Evolutionary conservation across 2,888 invertebrate genomes (phyloP).

Genomic region (Anticlea derivata): DNA sequence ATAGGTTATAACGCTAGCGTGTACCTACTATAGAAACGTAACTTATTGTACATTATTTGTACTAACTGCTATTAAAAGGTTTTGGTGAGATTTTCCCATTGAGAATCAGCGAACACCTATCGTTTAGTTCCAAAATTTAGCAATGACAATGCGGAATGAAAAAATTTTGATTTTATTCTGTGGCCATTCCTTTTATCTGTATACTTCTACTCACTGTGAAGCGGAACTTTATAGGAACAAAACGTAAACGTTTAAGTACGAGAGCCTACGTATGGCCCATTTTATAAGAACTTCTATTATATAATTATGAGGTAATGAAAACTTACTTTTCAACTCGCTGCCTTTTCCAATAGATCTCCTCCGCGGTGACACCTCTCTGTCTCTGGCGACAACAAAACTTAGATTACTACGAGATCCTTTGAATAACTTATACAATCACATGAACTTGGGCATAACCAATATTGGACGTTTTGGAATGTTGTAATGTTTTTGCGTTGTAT

Average conservation of each 20-base stretch:
- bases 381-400: constrained; percentile 85
- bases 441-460: constrained; percentile 26
- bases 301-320: constrained; percentile 21
- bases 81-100: constrained; percentile 5
- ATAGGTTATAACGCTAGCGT: not conserved
- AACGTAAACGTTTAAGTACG: too few relatives aligned
- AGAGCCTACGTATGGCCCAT: too few relatives aligned
- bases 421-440: constrained; percentile 35
- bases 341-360: constrained; percentile 78
- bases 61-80: too few relatives aligned
- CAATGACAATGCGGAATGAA: not conserved
- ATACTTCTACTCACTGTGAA: too few relatives aligned
- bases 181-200: too few relatives aligned
- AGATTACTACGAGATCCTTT: constrained; percentile 54
- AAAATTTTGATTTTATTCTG: not conserved
- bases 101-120: constrained; percentile 6
- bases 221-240: too few relatives aligned
- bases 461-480: constrained; percentile 14
- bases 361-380: constrained; percentile 85
- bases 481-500: constrained; percentile 6
- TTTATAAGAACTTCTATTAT: not conserved
- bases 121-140: constrained; percentile 39
- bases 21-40: constrained; percentile 10
- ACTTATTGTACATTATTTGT: not conserved
- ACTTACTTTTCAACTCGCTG: constrained; percentile 80